These are phyloP conservation scores for Ctenopoma multispine DNA, from an alignment of 2,797 vertebrate genomes.

Conservation along the genomic window DNA sequence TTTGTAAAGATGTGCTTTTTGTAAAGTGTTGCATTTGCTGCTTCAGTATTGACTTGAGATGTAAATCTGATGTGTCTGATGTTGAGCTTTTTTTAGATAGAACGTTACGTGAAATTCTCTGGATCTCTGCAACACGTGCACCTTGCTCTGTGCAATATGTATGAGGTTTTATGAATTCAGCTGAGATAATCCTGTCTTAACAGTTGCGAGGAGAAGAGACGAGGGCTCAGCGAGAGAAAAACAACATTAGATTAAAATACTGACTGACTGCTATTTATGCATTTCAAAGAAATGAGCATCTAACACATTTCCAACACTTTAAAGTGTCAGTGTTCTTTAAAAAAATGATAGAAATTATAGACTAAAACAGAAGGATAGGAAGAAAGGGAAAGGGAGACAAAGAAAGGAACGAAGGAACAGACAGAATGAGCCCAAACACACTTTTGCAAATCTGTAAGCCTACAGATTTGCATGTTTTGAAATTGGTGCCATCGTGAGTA, in stretches of 20 bases:
- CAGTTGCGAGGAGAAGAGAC: neutral
- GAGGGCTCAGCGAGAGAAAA: slow-evolving; percentile 14
- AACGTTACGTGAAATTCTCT: neutral
- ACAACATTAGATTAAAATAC: slow-evolving; percentile 21
- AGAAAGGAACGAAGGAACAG: neutral
- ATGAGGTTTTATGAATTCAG: slow-evolving; percentile 28
- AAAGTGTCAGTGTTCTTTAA: neutral
- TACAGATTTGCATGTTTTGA: slow-evolving; percentile 35
- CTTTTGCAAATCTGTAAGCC: slow-evolving; percentile 20
- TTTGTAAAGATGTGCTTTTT: slow-evolving; percentile 18
- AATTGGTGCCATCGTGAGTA: neutral
- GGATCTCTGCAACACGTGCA: slow-evolving; percentile 10
- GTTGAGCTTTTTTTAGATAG: neutral
- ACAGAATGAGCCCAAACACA: slow-evolving; percentile 3
- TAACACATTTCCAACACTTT: neutral
- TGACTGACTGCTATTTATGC: slow-evolving; percentile 27
- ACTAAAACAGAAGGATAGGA: neutral
- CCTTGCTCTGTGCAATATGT: slow-evolving; percentile 20
- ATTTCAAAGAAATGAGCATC: slow-evolving; percentile 31
- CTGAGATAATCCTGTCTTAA: slow-evolving; percentile 32
- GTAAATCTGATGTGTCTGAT: slow-evolving; percentile 4
- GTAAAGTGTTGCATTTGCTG: neutral
- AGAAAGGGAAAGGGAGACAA: neutral
- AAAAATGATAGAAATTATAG: neutral
- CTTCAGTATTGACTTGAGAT: no score